phyloP scores from a whole-genome alignment of 2,797 vertebrate genomes.

The Furcifer pardalis region DNA sequence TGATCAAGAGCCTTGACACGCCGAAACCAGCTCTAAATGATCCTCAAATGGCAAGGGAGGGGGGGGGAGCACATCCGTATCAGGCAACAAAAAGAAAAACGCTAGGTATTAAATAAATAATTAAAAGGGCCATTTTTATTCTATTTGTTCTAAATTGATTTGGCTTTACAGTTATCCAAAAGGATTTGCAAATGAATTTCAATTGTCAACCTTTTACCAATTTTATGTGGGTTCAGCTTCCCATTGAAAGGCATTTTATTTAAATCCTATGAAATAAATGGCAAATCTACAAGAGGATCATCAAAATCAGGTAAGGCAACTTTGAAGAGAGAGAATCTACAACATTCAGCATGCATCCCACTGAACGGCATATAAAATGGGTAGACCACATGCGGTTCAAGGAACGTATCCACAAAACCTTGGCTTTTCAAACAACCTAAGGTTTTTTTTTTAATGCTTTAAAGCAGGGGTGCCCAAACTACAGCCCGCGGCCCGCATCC shows the following conservation, averaged over 20 bases:
- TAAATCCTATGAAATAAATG: neutral
- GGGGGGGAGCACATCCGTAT: neutral
- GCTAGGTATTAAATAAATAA: neutral
- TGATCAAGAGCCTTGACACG: neutral
- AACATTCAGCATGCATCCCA: neutral
- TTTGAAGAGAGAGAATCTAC: neutral
- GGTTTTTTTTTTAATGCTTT: too few species aligned
- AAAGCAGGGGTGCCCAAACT: too few species aligned
- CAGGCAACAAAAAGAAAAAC: neutral
- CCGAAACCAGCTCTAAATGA: neutral
- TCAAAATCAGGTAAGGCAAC: neutral
- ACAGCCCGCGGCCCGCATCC: too few species aligned
- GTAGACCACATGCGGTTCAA: neutral
- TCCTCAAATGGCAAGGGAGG: neutral
- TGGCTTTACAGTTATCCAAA: neutral
- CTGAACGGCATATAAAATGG: too few species aligned
- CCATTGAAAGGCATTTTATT: neutral
- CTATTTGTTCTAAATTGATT: conserved; percentile 5
- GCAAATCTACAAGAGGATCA: neutral
- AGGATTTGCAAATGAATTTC: neutral
- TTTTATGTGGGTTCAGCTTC: neutral
- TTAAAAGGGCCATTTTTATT: neutral
- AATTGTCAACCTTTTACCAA: neutral
- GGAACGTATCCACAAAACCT: neutral
- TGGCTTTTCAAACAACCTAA: too few species aligned